Conservation (phyloP, 2,113 vertebrate genomes). For the Lanius collurio region DNA sequence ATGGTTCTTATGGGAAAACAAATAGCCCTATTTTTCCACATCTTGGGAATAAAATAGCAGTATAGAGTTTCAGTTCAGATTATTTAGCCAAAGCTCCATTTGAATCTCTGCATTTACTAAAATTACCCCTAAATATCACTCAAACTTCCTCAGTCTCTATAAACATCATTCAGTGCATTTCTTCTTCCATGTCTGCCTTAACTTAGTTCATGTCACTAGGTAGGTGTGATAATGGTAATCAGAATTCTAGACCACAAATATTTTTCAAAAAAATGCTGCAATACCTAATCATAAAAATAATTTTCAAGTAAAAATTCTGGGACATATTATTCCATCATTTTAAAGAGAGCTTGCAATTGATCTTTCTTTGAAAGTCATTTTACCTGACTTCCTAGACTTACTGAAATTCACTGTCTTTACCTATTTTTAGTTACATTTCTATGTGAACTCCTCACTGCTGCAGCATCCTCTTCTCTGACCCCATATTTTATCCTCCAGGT, state of each 20-base stretch:
- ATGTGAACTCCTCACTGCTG: not conserved
- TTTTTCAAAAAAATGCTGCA: not conserved
- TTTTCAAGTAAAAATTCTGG: not conserved
- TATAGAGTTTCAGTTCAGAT: not conserved
- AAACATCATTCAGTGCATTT: not conserved
- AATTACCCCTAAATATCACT: not conserved
- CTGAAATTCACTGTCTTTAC: not conserved
- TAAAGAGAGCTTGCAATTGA: not conserved
- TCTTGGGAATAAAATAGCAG: not conserved
- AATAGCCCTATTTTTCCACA: not conserved
- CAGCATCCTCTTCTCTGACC: not conserved
- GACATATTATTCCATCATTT: not conserved
- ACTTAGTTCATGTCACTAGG: not conserved
- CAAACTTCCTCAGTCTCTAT: not conserved
- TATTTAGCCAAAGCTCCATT: not conserved
- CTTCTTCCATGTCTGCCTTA: not conserved
- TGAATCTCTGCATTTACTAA: not conserved
- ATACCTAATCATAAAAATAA: not conserved
- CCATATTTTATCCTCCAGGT: not conserved
- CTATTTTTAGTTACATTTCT: not conserved
- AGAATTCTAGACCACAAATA: not conserved
- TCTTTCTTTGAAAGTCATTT: not conserved
- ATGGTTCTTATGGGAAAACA: slow-evolving; percentile 11
- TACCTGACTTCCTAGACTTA: not conserved
- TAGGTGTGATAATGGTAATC: not conserved